Conservation (phyloP, 2,888 invertebrate species). For the Sepioteuthis lessoniana region DNA sequence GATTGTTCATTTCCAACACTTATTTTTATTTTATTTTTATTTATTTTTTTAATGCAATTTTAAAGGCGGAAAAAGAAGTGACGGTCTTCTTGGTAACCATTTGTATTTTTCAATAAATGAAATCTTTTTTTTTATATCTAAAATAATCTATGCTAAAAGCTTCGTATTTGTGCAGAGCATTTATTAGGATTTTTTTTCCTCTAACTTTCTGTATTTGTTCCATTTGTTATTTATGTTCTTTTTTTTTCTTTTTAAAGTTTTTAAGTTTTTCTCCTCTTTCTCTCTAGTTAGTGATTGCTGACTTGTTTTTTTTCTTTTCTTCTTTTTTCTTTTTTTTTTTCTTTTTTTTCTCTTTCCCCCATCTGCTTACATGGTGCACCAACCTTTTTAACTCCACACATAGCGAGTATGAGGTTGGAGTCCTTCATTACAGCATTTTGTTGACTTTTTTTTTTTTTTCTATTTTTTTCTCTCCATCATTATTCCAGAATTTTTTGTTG, state of each 20-base stretch:
- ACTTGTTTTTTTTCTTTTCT: neutral
- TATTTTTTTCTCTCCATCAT: neutral
- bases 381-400: neutral
- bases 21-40: neutral
- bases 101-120: neutral
- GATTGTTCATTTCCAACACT: neutral
- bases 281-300: neutral
- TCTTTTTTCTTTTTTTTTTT: neutral
- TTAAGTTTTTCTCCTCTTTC: neutral
- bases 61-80: neutral
- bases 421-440: neutral
- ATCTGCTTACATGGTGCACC: neutral
- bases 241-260: neutral
- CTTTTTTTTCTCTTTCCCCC: neutral
- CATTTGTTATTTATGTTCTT: neutral
- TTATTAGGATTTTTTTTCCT: neutral
- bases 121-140: neutral
- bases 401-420: constrained; percentile 18
- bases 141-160: neutral
- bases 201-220: neutral
- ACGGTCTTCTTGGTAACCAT: neutral
- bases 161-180: neutral
- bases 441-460: neutral
- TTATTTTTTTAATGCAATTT: neutral
- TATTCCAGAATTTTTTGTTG: constrained; percentile 14